Evolutionary conservation across 2,797 vertebrate genomes (phyloP).

Genomic region (Rhinatrema bivittatum): DNA sequence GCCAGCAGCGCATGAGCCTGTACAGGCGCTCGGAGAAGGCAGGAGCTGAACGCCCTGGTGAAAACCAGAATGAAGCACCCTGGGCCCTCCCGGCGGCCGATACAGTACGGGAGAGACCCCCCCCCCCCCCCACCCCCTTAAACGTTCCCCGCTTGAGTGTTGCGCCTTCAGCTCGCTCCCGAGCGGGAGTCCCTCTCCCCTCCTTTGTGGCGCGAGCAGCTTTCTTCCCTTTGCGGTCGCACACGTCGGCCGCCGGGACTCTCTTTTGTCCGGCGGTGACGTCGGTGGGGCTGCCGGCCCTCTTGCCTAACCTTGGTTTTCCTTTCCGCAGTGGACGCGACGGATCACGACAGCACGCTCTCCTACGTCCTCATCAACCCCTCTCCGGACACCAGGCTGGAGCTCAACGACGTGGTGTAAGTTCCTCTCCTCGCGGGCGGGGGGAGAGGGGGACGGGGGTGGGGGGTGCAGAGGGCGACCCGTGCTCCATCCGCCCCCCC

Average conservation of each 20-base stretch:
- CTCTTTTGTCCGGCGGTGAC: neutral
- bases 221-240: rapidly evolving
- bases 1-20: slow-evolving; percentile 69
- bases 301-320: too few species aligned
- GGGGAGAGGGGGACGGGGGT: too few species aligned
- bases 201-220: too few species aligned
- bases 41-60: slow-evolving; percentile 73
- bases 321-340: slow-evolving; percentile 63
- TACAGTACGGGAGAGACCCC: slow-evolving; percentile 61
- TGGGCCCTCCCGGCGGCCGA: slow-evolving; percentile 67
- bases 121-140: too few species aligned
- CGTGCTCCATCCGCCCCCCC: too few species aligned
- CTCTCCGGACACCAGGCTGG: slow-evolving; percentile 67
- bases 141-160: too few species aligned
- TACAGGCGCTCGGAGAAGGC: slow-evolving; percentile 72
- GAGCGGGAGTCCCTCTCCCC: neutral
- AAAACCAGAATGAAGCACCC: slow-evolving; percentile 72
- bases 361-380: slow-evolving; percentile 81
- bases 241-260: too few species aligned
- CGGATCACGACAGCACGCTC: slow-evolving; percentile 70
- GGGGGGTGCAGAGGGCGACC: too few species aligned
- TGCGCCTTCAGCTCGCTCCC: too few species aligned
- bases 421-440: too few species aligned
- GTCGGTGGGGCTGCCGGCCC: neutral
- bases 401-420: slow-evolving; percentile 75